A percentile compares a stretch with the other conserved stretches of the same genome.
These are phyloP conservation scores for Promerops cafer DNA, from an alignment of 2,113 vertebrate genomes.

Conservation along the genomic window DNA sequence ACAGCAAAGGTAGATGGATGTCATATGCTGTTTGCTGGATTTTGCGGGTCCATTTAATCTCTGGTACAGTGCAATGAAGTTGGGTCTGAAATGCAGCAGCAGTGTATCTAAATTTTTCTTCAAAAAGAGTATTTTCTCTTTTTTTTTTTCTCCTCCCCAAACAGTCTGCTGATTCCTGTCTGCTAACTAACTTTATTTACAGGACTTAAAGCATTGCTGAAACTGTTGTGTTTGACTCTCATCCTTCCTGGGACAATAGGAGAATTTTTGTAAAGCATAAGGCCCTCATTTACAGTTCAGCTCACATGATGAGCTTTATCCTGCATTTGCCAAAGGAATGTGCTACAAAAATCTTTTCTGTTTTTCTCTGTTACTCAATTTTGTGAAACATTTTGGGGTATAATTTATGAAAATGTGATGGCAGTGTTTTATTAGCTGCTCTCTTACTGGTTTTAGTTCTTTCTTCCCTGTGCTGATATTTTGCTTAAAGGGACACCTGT, in stretches of 20 bases:
- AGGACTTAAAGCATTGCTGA: background rate
- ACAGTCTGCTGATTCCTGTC: background rate
- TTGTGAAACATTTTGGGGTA: background rate
- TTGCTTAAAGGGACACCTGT: background rate
- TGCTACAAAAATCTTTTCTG: constrained; percentile 7
- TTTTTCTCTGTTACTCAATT: background rate
- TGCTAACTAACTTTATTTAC: constrained; percentile 13
- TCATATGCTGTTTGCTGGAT: constrained; percentile 11
- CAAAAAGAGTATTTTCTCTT: background rate
- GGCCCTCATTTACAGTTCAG: constrained; percentile 27
- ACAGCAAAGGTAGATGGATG: constrained; percentile 49
- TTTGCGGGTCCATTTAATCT: background rate
- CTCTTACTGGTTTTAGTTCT: background rate
- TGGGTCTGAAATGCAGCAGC: background rate
- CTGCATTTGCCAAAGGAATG: constrained; percentile 7
- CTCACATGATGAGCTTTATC: constrained; percentile 39
- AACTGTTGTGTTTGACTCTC: constrained; percentile 1
- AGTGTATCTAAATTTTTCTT: background rate
- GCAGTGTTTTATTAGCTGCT: background rate
- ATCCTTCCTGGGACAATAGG: constrained; percentile 26
- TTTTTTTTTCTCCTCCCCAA: background rate
- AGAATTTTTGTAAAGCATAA: constrained; percentile 54
- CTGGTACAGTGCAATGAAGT: background rate
- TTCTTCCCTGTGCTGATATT: background rate
- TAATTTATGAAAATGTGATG: background rate